Base-by-base conservation (phyloP, 2,888 invertebrate species). In the Cordilura impudica region DNA sequence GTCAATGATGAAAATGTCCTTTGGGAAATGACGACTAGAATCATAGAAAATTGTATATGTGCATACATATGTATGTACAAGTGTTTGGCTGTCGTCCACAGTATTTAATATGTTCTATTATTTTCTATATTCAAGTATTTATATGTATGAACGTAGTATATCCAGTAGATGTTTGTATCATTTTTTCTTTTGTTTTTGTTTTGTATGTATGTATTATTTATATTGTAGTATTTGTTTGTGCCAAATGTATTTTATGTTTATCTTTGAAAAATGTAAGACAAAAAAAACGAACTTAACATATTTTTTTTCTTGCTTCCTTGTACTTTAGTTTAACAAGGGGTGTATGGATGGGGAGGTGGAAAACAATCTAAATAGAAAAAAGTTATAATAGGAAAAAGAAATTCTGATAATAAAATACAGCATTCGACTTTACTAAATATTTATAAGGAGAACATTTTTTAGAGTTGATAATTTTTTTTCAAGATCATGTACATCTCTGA, bases 1-100 rank as follows among this genome's bases (percentile, higher is more conserved):
- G 82, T 73, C 75, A 56, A 53, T 73, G 67, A 56, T 72, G 81
- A 75, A 66, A 61, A 76, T 76, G 79, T 78, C 82, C 81, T 77
- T 69, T 69, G 83, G 82, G 83, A 83, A 63, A 31, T 54, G 79
- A 81, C 77, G 81, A 71, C 81, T 80, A 81, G 80, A 81, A 80
- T 83, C 75, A 75, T 78, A 70, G 73, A 80, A 83, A 72, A 54
- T 56, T 54, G 31, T 71, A 10, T n/a, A n/a, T n/a, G n/a, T n/a
- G n/a, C n/a, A n/a, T n/a, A n/a, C n/a, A n/a, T n/a, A n/a, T 45
- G 29, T 31, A 39, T 39, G 54, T 61, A 19, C n/a, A n/a, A n/a
- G n/a, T 61, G 71, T 49, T n/a, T 39, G 45, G 31, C 49, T n/a
- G 19, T 14, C n/a, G 18, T 56, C 4, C 21, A 39, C 26, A 31